These are phyloP conservation scores for Atherinosoma microstoma DNA, from an alignment of 2,797 vertebrate genomes.

Conservation along the genomic window DNA sequence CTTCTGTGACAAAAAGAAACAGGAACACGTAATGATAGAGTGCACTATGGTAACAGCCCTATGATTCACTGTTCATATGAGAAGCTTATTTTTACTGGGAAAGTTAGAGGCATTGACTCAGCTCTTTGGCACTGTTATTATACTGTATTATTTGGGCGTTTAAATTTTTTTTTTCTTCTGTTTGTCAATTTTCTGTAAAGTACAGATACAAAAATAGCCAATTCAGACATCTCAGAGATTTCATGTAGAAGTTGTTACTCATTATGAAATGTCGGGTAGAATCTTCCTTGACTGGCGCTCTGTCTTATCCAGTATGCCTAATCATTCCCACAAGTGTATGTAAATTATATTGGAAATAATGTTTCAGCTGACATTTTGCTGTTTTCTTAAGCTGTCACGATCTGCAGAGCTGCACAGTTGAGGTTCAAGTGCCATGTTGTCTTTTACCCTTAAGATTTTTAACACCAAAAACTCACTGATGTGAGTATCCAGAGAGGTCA, in stretches of 20 bases:
- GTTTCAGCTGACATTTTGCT: constrained; percentile 38
- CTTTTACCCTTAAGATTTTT: constrained; percentile 23
- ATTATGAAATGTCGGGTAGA: constrained; percentile 23
- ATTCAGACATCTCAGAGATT: constrained; percentile 24
- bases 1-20: constrained; percentile 14
- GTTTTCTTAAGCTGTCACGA: constrained; percentile 31
- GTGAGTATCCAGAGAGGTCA: constrained; percentile 7
- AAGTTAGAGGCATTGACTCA: background rate
- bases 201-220: constrained; percentile 20
- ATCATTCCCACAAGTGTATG: constrained; percentile 33
- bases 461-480: constrained; percentile 25
- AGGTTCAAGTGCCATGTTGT: constrained; percentile 69
- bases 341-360: constrained; percentile 27
- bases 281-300: constrained; percentile 23
- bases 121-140: constrained; percentile 13
- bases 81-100: constrained; percentile 7
- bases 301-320: constrained; percentile 31
- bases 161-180: constrained; percentile 28
- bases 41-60: constrained; percentile 12
- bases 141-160: constrained; percentile 5
- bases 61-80: background rate
- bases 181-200: constrained; percentile 28
- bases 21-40: constrained; percentile 11
- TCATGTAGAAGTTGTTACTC: constrained; percentile 34
- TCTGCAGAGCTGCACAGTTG: constrained; percentile 37